These are phyloP conservation scores for Sorex maritimensis DNA, from an alignment of 2,797 vertebrate genomes.

Conservation along the genomic window DNA sequence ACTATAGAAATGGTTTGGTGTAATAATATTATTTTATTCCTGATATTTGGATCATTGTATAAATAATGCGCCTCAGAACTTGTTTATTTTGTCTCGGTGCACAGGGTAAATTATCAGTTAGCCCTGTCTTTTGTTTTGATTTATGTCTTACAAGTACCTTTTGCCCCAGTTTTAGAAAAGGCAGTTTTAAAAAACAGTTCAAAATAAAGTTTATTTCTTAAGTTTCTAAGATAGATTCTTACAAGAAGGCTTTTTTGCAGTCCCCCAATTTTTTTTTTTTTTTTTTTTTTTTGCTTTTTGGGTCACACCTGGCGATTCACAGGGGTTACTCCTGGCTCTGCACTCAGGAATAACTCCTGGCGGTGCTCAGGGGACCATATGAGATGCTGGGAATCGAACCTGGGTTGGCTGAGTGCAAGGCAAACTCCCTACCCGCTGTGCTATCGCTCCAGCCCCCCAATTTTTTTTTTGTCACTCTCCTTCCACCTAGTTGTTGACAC, in stretches of 20 bases:
- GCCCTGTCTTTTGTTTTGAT: conserved; percentile 40
- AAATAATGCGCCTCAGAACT: background rate
- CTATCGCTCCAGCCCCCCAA: background rate
- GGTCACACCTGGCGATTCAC: too few species aligned
- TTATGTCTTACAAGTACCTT: background rate
- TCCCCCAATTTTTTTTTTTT: conserved; percentile 28
- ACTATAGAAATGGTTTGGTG: conserved; percentile 11
- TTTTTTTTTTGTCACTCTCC: too few species aligned
- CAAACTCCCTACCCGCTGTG: too few species aligned
- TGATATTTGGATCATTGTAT: conserved; percentile 8
- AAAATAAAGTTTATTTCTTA: conserved; percentile 54
- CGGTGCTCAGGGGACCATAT: too few species aligned
- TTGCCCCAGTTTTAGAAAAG: conserved; percentile 42
- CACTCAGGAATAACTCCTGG: too few species aligned
- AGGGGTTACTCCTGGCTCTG: too few species aligned
- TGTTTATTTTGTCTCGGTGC: conserved; percentile 3
- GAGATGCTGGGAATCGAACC: too few species aligned
- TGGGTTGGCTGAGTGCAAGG: too few species aligned
- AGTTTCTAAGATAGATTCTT: conserved; percentile 59
- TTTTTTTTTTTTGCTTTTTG: conserved; percentile 12
- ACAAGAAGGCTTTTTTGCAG: conserved; percentile 52
- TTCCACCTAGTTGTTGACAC: too few species aligned
- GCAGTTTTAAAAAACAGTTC: conserved; percentile 15
- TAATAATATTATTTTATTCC: background rate
- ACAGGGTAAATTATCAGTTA: conserved; percentile 26